Evolutionary conservation across 1,140 invertebrate genomes (phyloP).

Genomic region (Drosophila eugracilis): DNA sequence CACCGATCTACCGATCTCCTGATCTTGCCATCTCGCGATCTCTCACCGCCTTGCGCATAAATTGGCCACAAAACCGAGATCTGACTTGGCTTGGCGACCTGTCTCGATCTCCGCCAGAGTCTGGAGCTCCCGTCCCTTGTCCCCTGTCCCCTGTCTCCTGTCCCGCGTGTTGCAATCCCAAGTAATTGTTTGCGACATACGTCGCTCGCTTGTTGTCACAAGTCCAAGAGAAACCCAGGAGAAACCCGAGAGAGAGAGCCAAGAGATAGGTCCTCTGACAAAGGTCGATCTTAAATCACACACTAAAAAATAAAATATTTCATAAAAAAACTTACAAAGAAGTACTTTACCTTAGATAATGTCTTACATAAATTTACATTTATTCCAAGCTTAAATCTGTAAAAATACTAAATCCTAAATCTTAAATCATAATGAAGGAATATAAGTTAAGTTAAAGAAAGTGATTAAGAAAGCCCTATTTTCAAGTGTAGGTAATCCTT

Average conservation of each 20-base stretch:
- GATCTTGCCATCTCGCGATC: too few species aligned
- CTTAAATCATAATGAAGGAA: too few species aligned
- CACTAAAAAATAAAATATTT: conserved; percentile 11
- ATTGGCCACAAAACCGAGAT: conserved; percentile 57
- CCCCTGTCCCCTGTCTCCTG: conserved; percentile 13
- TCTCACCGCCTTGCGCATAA: conserved; percentile 64
- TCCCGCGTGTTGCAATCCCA: conserved; percentile 75
- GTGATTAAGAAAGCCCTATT: not conserved
- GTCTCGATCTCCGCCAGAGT: conserved; percentile 29
- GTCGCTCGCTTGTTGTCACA: conserved; percentile 82
- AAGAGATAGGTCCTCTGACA: conserved; percentile 44
- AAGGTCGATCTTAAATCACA: conserved; percentile 64
- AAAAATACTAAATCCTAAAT: too few species aligned
- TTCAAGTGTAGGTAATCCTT: conserved; percentile 69
- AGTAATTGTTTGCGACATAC: conserved; percentile 84
- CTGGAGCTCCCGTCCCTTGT: conserved; percentile 17
- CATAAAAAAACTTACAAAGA: too few species aligned
- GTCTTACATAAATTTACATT: too few species aligned
- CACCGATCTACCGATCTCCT: conserved; percentile 23
- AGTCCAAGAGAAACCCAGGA: conserved; percentile 25
- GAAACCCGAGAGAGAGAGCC: conserved; percentile 6
- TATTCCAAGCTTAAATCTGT: too few species aligned
- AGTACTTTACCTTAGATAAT: too few species aligned
- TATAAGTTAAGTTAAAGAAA: too few species aligned
- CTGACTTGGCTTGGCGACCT: conserved; percentile 31